phyloP scores from a whole-genome alignment of 2,797 vertebrate species.

The Saxicola maurus region DNA sequence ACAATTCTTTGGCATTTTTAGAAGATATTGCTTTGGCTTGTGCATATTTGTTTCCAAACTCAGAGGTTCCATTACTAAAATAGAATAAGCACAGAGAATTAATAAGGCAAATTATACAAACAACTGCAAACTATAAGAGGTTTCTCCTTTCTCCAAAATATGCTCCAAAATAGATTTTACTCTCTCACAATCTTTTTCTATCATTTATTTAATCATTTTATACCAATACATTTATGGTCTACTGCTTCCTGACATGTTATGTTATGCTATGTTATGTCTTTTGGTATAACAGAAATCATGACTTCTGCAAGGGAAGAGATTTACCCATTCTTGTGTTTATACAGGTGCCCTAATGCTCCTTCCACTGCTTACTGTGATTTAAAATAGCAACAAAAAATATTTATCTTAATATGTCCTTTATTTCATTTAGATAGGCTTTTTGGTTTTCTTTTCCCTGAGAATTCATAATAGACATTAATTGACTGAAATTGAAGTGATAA shows the following conservation, averaged over 20 bases:
- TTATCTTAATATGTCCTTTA: rapidly evolving
- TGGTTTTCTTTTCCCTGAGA: not conserved
- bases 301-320: not conserved
- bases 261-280: not conserved
- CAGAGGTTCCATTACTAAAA: not conserved
- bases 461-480: not conserved
- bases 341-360: not conserved
- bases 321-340: not conserved
- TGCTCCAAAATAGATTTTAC: not conserved
- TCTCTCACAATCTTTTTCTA: not conserved
- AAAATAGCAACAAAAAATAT: not conserved
- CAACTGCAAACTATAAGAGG: not conserved
- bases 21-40: not conserved
- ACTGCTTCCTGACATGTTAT: not conserved
- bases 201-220: not conserved
- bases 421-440: not conserved
- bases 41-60: not conserved
- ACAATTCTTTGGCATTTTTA: not conserved
- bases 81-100: not conserved
- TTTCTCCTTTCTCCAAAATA: not conserved
- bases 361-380: not conserved
- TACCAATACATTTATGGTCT: not conserved
- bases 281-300: not conserved
- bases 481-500: not conserved
- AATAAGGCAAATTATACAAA: not conserved